Evolutionary conservation across 2,797 vertebrate species (phyloP).

Genomic region (Poeciliopsis presidionis): DNA sequence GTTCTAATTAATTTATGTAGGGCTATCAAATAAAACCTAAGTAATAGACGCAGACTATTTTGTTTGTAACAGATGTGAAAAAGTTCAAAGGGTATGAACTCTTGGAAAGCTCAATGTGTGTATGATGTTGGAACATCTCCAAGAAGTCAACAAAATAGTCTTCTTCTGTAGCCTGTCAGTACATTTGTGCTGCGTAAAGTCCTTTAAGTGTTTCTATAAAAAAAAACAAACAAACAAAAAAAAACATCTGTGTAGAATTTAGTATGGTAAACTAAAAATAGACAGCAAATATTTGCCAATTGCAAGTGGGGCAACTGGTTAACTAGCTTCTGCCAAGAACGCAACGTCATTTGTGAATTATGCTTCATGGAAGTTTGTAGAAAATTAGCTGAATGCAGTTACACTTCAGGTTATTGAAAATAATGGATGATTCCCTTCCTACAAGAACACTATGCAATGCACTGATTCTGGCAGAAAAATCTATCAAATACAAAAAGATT

Average conservation of each 20-base stretch:
- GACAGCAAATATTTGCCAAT: conserved; percentile 57
- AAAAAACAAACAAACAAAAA: background rate
- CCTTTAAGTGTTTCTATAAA: conserved; percentile 22
- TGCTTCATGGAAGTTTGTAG: background rate
- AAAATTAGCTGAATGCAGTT: background rate
- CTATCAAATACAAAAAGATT: conserved; percentile 8
- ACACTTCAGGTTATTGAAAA: background rate
- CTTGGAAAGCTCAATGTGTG: background rate
- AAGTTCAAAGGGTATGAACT: background rate
- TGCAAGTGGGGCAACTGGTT: conserved; percentile 21
- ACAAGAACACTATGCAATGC: background rate
- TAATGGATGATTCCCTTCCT: background rate
- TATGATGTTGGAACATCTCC: conserved; percentile 21
- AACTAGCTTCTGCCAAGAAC: conserved; percentile 24
- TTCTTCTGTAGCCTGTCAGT: conserved; percentile 7
- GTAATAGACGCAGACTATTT: background rate
- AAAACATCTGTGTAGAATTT: background rate
- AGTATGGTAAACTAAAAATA: conserved; percentile 34
- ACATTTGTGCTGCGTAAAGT: conserved; percentile 23
- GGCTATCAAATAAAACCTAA: background rate
- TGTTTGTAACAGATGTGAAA: background rate
- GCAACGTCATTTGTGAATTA: conserved; percentile 22
- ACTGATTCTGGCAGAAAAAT: conserved; percentile 5
- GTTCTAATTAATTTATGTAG: background rate
- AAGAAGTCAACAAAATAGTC: conserved; percentile 23